These are phyloP conservation scores for Mythimna ferrago DNA, from an alignment of 2,888 invertebrate species.

Conservation along the genomic window DNA sequence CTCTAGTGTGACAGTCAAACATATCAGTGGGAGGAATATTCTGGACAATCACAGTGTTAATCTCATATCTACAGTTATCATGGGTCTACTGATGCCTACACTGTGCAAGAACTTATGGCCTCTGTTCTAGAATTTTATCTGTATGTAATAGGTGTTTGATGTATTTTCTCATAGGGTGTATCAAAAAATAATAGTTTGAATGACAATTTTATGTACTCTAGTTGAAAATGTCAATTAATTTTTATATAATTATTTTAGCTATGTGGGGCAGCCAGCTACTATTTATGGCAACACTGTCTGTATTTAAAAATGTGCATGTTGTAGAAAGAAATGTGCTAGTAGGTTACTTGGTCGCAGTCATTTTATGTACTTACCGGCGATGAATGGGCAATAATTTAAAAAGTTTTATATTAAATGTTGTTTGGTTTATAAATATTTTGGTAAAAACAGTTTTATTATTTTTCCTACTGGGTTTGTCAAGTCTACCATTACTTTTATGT, in stretches of 20 bases:
- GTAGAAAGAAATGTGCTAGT: slow-evolving; percentile 16
- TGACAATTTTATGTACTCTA: slow-evolving; percentile 24
- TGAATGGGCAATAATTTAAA: slow-evolving; percentile 43
- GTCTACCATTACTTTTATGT: background rate
- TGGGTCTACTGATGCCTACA: slow-evolving; percentile 93
- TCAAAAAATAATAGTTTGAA: slow-evolving; percentile 22
- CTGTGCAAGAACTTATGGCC: slow-evolving; percentile 86
- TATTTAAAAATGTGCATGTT: slow-evolving; percentile 14
- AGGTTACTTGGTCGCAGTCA: slow-evolving; percentile 36
- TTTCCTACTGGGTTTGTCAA: background rate
- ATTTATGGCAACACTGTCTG: slow-evolving; percentile 2
- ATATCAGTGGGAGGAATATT: slow-evolving; percentile 94
- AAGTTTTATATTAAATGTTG: slow-evolving; percentile 41
- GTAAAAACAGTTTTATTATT: slow-evolving; percentile 13
- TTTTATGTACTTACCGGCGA: slow-evolving; percentile 50
- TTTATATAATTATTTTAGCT: slow-evolving; percentile 5
- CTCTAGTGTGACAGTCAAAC: slow-evolving; percentile 92
- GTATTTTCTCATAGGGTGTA: slow-evolving; percentile 11
- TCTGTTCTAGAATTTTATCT: slow-evolving; percentile 62
- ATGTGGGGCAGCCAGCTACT: slow-evolving; percentile 15
- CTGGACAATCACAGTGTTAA: slow-evolving; percentile 97
- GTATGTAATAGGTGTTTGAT: slow-evolving; percentile 22
- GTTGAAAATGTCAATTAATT: slow-evolving; percentile 33
- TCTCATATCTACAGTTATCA: slow-evolving; percentile 94
- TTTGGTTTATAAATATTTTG: slow-evolving; percentile 49